Conservation (phyloP, 2,888 invertebrate species). For the Phrixothrix hirtus region DNA sequence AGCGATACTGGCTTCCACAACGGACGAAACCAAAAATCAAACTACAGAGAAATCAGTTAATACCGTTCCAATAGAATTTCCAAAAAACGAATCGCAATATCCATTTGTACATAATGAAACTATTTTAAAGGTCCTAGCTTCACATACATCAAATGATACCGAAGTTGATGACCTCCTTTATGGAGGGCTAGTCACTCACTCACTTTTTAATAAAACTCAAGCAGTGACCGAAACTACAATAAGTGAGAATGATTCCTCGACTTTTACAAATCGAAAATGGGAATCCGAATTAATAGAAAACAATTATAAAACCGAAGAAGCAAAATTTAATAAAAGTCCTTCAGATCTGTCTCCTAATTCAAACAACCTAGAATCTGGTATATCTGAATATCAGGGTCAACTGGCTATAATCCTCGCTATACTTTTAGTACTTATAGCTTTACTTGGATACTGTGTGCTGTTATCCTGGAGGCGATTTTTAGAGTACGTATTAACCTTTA, state of each 20-base stretch:
- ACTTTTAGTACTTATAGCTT: conserved; percentile 46
- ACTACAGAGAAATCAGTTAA: no score
- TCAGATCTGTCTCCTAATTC: not conserved
- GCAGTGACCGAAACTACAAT: not conserved
- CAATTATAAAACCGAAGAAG: conserved; percentile 33
- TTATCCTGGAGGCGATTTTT: conserved; percentile 54
- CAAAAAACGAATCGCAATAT: conserved; percentile 23
- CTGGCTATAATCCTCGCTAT: conserved; percentile 38
- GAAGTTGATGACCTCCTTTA: conserved; percentile 61
- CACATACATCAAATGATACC: conserved; percentile 37
- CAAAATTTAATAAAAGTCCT: conserved; percentile 3
- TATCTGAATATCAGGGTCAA: conserved; percentile 33
- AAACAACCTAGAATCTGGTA: conserved; percentile 4
- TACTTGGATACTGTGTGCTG: conserved; percentile 51
- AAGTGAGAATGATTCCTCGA: not conserved
- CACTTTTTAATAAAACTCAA: not conserved
- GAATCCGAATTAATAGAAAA: conserved; percentile 33
- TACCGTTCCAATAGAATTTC: no score
- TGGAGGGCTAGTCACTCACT: conserved; percentile 36
- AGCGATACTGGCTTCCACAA: no score
- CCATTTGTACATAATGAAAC: conserved; percentile 19
- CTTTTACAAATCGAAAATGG: conserved; percentile 9
- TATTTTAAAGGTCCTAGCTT: conserved; percentile 15
- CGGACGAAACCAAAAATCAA: no score
- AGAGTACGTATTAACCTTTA: no score